Evolutionary conservation across 2,888 invertebrate genomes (phyloP).

Genomic region (Aphidoletes aphidimyza): DNA sequence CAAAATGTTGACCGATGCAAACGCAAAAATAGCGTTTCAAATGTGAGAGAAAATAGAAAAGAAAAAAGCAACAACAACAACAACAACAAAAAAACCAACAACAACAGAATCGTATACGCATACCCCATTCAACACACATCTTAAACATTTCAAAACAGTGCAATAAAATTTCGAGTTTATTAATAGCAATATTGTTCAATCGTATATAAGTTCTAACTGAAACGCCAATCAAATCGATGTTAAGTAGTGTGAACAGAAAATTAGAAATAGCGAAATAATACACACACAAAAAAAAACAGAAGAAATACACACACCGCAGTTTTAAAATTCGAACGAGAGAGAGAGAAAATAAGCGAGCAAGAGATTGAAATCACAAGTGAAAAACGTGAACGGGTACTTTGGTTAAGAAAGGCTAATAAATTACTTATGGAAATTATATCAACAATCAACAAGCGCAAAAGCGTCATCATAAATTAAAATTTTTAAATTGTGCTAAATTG

Average conservation of each 20-base stretch:
- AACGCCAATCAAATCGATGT: not conserved
- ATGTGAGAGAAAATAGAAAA: not conserved
- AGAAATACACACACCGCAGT: not conserved
- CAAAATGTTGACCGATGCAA: too few relatives aligned
- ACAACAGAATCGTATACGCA: conserved; percentile 16
- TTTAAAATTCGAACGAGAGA: not conserved
- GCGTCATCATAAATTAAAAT: conserved; percentile 24
- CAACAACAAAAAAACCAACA: not conserved
- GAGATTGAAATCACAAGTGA: not conserved
- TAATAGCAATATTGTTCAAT: conserved; percentile 36
- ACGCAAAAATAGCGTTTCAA: too few relatives aligned
- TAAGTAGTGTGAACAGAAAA: not conserved
- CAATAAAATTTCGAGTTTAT: conserved; percentile 9
- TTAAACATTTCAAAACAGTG: conserved; percentile 20
- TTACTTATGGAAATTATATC: conserved; percentile 18
- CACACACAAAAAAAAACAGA: not conserved
- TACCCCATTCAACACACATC: not conserved
- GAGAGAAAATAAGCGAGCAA: not conserved
- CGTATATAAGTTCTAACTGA: not conserved
- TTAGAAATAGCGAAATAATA: not conserved
- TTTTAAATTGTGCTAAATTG: conserved; percentile 40
- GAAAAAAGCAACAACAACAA: not conserved
- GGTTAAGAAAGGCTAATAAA: conserved; percentile 23
- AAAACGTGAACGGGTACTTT: too few relatives aligned
- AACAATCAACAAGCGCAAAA: conserved; percentile 49